Evolutionary conservation across 2,113 vertebrate species (phyloP).

Genomic region (Myiagra hebetior): DNA sequence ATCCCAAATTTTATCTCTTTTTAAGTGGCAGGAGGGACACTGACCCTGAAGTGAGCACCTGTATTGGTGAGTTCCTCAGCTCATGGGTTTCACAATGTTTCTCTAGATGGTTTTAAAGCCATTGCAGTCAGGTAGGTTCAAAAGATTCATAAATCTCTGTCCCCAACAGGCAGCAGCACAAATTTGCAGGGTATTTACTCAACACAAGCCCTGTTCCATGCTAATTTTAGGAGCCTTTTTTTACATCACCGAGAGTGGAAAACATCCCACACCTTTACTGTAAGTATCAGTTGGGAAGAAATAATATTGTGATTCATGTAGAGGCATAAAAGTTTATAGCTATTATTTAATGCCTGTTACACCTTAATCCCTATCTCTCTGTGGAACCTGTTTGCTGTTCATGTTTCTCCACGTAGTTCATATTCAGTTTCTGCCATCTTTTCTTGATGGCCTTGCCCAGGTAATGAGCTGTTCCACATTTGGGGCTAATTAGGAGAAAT

Average conservation of each 20-base stretch:
- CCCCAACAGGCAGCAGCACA: too few relatives aligned
- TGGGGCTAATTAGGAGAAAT: constrained; percentile 35
- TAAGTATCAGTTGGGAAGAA: background rate
- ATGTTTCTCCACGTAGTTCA: background rate
- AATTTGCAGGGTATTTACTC: background rate
- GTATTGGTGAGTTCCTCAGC: background rate
- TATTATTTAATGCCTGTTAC: constrained; percentile 24
- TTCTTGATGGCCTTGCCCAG: background rate
- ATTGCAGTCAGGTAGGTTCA: background rate
- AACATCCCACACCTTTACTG: background rate
- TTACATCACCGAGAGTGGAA: background rate
- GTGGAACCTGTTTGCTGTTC: background rate
- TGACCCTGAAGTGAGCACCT: background rate
- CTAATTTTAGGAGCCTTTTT: background rate
- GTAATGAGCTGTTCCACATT: constrained; percentile 34
- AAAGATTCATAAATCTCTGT: background rate
- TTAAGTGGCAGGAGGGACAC: background rate
- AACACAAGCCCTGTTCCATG: background rate
- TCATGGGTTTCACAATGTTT: background rate
- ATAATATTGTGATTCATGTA: background rate
- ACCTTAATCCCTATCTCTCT: background rate
- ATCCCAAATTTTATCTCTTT: background rate
- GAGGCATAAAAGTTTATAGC: background rate
- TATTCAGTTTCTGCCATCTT: background rate
- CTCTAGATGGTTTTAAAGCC: background rate